These are phyloP conservation scores for Folsomia manolachei DNA, from an alignment of 2,888 invertebrate species.

Conservation along the genomic window DNA sequence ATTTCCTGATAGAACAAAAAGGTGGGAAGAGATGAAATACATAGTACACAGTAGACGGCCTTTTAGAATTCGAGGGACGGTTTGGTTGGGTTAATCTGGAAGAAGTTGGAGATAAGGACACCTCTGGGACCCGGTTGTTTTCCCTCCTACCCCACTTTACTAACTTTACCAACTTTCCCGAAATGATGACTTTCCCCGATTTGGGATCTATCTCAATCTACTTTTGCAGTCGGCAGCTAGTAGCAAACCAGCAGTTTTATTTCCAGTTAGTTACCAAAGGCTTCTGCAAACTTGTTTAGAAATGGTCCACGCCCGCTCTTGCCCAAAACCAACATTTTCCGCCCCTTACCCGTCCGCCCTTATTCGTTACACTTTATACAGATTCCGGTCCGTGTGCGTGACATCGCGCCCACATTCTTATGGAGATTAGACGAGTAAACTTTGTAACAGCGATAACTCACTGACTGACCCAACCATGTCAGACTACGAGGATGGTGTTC, in stretches of 20 bases:
- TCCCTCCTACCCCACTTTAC: constrained; percentile 14
- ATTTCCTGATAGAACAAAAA: no score
- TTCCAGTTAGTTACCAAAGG: no score
- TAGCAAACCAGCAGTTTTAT: no score
- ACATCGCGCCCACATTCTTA: background rate
- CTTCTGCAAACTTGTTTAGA: no score
- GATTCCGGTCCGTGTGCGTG: background rate
- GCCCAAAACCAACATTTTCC: background rate
- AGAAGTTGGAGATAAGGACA: constrained; percentile 18
- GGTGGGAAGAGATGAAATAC: background rate
- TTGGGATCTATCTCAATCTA: constrained; percentile 4
- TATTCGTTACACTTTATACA: background rate
- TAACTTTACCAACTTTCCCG: background rate
- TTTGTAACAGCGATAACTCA: background rate
- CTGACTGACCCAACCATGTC: background rate
- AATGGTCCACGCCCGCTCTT: background rate
- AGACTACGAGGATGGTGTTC: background rate
- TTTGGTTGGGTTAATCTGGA: constrained; percentile 8
- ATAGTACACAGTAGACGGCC: no score
- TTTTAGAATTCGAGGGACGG: background rate
- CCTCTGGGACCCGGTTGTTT: constrained; percentile 14
- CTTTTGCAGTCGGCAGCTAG: no score
- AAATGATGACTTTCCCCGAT: constrained; percentile 6
- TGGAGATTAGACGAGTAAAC: constrained; percentile 10
- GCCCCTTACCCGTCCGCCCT: background rate